phyloP scores from a whole-genome alignment of 2,113 vertebrate genomes.

The Capra hircus region DNA sequence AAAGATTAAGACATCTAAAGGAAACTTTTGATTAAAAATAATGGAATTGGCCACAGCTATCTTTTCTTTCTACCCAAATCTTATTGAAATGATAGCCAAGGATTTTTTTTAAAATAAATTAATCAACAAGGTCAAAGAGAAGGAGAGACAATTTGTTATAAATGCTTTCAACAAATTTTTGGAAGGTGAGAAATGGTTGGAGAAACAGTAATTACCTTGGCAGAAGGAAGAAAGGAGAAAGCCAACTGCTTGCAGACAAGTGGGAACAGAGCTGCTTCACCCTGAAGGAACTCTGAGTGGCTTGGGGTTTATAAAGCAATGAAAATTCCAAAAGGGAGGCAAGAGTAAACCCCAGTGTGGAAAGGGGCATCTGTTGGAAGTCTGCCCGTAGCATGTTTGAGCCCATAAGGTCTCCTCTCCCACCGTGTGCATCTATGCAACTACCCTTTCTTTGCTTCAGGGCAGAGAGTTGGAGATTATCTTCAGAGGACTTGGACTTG shows the following conservation, averaged over 20 bases:
- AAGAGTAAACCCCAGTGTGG: not conserved
- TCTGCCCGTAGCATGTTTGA: not conserved
- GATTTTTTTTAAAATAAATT: conserved; percentile 22
- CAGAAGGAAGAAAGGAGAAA: conserved; percentile 29
- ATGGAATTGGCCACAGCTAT: not conserved
- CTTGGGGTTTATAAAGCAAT: not conserved
- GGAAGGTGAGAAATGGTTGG: conserved; percentile 42
- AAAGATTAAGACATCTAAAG: not conserved
- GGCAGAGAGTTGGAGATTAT: not conserved
- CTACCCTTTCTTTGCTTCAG: not conserved
- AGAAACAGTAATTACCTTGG: conserved; percentile 55
- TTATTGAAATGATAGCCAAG: conserved; percentile 22
- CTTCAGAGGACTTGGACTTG: not conserved
- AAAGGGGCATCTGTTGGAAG: conserved; percentile 12
- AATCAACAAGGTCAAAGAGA: conserved; percentile 35
- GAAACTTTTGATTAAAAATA: conserved; percentile 7
- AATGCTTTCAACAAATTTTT: conserved; percentile 56
- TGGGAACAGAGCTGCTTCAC: conserved; percentile 30
- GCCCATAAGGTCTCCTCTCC: not conserved
- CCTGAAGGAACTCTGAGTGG: not conserved
- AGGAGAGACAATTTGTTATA: conserved; percentile 23
- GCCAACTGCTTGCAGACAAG: conserved; percentile 50
- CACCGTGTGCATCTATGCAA: not conserved
- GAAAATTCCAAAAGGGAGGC: not conserved
- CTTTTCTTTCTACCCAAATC: conserved; percentile 21